A percentile compares a stretch with the other conserved stretches of the same genome.
These are phyloP conservation scores for Potorous gilbertii DNA, from an alignment of 2,797 vertebrate species.

Conservation along the genomic window DNA sequence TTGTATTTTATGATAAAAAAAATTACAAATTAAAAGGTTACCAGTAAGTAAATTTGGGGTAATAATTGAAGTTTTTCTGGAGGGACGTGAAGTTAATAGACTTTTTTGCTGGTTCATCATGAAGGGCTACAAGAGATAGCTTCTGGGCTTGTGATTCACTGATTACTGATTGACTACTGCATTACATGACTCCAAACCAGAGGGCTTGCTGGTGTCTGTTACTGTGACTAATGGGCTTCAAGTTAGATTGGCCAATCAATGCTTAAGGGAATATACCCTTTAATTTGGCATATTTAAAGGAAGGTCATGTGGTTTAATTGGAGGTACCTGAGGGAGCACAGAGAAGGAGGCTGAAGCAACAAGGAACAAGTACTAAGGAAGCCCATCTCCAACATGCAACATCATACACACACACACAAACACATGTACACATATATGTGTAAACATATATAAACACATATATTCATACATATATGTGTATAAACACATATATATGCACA, in stretches of 20 bases:
- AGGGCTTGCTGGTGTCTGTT: background rate
- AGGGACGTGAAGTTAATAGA: background rate
- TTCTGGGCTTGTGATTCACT: constrained; percentile 26
- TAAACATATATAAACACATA: background rate
- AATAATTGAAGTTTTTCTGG: constrained; percentile 35
- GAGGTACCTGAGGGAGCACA: background rate
- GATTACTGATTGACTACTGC: background rate
- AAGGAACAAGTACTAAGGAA: background rate
- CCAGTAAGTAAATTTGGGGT: constrained; percentile 41
- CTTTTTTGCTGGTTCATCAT: background rate
- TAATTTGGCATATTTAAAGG: background rate
- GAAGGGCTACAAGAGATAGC: background rate
- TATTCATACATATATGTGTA: background rate
- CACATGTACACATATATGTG: too few relatives aligned
- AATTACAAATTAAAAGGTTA: background rate
- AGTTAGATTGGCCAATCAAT: background rate
- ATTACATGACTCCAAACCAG: background rate
- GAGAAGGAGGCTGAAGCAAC: background rate
- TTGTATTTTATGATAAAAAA: constrained; percentile 37
- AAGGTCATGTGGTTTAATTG: background rate
- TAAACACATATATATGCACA: background rate
- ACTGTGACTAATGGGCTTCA: background rate
- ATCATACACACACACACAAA: background rate
- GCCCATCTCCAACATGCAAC: background rate
- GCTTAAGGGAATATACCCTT: background rate